Evolutionary conservation across 2,888 invertebrate species (phyloP).

Genomic region (Clistopyga incitator): DNA sequence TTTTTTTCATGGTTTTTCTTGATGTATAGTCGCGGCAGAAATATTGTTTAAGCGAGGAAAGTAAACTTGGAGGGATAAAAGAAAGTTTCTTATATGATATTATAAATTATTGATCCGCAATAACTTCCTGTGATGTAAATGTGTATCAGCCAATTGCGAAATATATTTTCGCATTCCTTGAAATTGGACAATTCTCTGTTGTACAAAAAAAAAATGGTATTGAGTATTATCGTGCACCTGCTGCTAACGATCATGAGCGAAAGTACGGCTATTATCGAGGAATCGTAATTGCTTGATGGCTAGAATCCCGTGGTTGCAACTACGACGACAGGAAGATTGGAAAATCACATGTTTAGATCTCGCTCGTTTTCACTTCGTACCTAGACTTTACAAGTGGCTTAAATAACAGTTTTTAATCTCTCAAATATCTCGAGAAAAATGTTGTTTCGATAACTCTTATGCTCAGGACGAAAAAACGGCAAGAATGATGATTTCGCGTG

Average conservation of each 20-base stretch:
- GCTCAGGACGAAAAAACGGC: too few relatives aligned
- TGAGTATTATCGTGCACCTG: constrained; percentile 1
- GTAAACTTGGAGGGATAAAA: too few relatives aligned
- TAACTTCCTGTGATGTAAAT: not conserved
- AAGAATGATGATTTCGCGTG: too few relatives aligned
- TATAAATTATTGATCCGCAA: too few relatives aligned
- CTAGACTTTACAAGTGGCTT: not conserved
- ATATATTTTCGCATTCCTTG: constrained; percentile 34
- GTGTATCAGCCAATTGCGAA: constrained; percentile 50
- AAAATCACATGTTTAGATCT: constrained; percentile 32
- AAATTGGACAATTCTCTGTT: constrained; percentile 25
- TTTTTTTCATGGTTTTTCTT: too few relatives aligned
- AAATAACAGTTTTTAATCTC: not conserved
- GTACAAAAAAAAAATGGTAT: not conserved
- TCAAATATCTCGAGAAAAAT: not conserved
- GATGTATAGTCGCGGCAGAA: too few relatives aligned
- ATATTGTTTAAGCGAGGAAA: too few relatives aligned
- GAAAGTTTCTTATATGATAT: too few relatives aligned
- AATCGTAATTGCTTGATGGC: constrained; percentile 58
- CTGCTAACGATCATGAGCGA: constrained; percentile 33
- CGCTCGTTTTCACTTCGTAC: constrained; percentile 3
- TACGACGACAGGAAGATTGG: constrained; percentile 53
- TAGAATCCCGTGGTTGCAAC: constrained; percentile 24
- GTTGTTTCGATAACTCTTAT: not conserved
- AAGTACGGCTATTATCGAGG: constrained; percentile 56